Base-by-base conservation (phyloP, 2,113 vertebrate genomes). In the Chlamydotis undulata region DNA sequence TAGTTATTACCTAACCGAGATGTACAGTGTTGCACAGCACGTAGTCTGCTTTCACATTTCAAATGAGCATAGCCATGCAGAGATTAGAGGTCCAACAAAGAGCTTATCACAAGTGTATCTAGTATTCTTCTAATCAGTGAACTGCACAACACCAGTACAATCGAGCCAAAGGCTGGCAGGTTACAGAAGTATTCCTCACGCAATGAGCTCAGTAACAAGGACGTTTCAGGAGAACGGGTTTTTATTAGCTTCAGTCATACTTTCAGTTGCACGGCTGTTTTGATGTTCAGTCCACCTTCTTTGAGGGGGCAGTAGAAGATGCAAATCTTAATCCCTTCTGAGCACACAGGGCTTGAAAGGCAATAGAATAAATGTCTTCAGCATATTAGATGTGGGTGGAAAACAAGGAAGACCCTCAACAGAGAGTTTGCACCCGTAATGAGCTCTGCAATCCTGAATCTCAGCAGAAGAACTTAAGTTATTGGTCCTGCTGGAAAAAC, bases 81-180 rank as follows among this genome's bases (percentile, higher is more conserved):
- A 97, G 93, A 98, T 96, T 79, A 98, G 95, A 97, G 61, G 41
- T 69, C 91, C 95, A 93, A 97, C 96, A 92, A 96, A 91, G 92
- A 75, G 90, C 90, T 95, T 88, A 97, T 97, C 96, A 41, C 39
- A 87, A 95, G 92, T 95, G 95, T 96, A 96, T 96, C 96, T 47
- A 5, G 73, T 45, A 93, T 95, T 97, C 97, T 96, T 94, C 89
- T 95, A 93, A 67, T 53, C 93, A 64, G 84, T 94, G 96, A 97
- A 85, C 94, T 95, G 59, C 53, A 60, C 71, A 47, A 10, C 91
- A 83, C 33, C 86, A 85, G 86, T 10, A 57, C 74, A 50, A 78
- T 6, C 50, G 83, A 63, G 68, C 86, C 9, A 29, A 53, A 14
- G 47, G 55, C 87, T 87, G 77, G 80, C 64, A 74, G 89, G 59